phyloP scores from a whole-genome alignment of 92 coral and sea anemone species.

The Palythoa heliodiscus region DNA sequence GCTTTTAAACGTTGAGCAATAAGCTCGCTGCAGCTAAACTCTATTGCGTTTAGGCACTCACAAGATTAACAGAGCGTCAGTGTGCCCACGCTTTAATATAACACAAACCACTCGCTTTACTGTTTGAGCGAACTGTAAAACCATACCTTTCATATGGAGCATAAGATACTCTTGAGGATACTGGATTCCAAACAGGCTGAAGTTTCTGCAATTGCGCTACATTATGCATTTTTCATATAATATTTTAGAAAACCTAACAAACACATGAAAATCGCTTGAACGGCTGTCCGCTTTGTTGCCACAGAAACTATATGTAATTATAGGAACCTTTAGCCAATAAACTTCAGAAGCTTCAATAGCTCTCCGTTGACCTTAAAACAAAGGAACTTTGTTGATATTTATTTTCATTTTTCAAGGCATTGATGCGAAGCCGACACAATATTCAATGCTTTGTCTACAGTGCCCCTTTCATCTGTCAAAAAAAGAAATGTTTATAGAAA shows the following conservation, averaged over 20 bases:
- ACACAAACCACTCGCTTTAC: too few relatives aligned
- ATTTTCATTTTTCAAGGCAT: conserved; percentile 27
- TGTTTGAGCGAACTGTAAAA: too few relatives aligned
- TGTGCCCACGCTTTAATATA: too few relatives aligned
- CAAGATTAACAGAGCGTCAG: too few relatives aligned
- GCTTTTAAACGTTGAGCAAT: too few relatives aligned
- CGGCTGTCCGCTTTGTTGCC: background rate
- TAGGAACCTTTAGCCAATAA: background rate
- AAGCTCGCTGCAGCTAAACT: too few relatives aligned
- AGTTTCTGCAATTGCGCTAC: background rate
- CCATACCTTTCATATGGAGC: conserved; percentile 30
- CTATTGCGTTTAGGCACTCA: too few relatives aligned
- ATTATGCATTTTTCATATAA: background rate
- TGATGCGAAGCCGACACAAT: background rate
- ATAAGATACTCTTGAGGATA: background rate
- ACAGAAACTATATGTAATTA: background rate
- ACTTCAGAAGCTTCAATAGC: background rate
- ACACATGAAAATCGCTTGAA: background rate
- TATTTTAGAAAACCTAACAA: background rate
- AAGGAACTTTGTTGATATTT: background rate
- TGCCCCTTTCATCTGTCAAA: too few relatives aligned
- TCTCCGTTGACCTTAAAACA: conserved; percentile 10
- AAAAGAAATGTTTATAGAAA: background rate
- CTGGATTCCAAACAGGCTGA: conserved; percentile 34
- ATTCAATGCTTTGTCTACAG: background rate